Percentiles rank a stretch among this genome's conserved stretches.
Evolutionary conservation across 2,888 invertebrate genomes (phyloP).

Genomic region (Scaptomyza flava): DNA sequence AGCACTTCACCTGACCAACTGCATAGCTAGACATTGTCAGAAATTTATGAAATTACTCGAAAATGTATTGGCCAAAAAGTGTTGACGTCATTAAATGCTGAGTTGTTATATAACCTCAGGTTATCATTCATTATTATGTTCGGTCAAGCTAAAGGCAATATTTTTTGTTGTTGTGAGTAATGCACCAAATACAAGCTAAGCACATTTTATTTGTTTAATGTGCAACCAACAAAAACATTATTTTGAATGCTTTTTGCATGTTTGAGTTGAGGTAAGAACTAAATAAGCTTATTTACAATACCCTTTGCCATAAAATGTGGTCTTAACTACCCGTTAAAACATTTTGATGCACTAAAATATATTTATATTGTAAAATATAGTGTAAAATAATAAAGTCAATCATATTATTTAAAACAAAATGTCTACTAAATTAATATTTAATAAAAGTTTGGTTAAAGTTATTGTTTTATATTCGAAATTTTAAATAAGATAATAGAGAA

Average conservation of each 20-base stretch:
- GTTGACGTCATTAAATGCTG: conserved; percentile 32
- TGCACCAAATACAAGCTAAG: conserved; percentile 3
- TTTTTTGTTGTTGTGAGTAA: neutral
- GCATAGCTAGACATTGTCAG: conserved; percentile 5
- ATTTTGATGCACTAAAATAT: too few relatives aligned
- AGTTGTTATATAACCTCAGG: conserved; percentile 5
- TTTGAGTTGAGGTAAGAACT: conserved; percentile 13
- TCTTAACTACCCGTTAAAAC: too few relatives aligned
- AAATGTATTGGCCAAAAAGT: conserved; percentile 28
- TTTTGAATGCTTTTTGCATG: conserved; percentile 15
- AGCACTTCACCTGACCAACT: conserved; percentile 18
- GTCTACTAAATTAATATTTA: too few relatives aligned
- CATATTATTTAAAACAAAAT: too few relatives aligned
- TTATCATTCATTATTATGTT: conserved; percentile 6
- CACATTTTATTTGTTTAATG: neutral
- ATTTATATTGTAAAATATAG: too few relatives aligned
- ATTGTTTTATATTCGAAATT: too few relatives aligned
- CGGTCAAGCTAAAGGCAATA: neutral
- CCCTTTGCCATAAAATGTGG: neutral
- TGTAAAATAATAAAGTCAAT: too few relatives aligned
- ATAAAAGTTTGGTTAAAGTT: too few relatives aligned
- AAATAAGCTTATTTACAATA: conserved; percentile 25
- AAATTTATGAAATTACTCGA: conserved; percentile 44
- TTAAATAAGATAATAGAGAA: too few relatives aligned
- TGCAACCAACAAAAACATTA: conserved; percentile 1